Conservation (phyloP, 1,140 invertebrate species). For the Doryteuthis pealeii region DNA sequence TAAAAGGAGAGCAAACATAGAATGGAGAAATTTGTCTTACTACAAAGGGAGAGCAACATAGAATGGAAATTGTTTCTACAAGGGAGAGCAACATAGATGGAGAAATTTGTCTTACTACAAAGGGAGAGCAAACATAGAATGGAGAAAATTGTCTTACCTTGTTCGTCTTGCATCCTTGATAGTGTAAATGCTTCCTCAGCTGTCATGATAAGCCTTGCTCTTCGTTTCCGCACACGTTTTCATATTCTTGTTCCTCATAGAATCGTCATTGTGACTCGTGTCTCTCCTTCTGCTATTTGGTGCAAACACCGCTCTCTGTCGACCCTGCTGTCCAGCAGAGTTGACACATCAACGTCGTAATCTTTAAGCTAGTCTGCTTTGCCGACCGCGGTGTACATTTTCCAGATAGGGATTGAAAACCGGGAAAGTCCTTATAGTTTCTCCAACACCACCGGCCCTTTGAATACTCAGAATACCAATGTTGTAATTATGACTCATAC, state of each 20-base stretch:
- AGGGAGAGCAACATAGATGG: too few relatives aligned
- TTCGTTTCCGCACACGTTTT: conserved; percentile 84
- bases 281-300: conserved; percentile 69
- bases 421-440: conserved; percentile 91
- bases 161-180: conserved; percentile 72
- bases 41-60: too few relatives aligned
- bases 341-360: conserved; percentile 87
- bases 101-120: too few relatives aligned
- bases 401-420: conserved; percentile 93
- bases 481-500: conserved; percentile 71
- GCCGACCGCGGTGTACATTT: conserved; percentile 42
- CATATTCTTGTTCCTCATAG: conserved; percentile 97
- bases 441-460: conserved; percentile 86
- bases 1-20: too few relatives aligned
- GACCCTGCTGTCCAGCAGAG: conserved; percentile 43
- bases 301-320: conserved; percentile 69
- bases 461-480: conserved; percentile 91
- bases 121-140: too few relatives aligned
- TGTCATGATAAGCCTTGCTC: conserved; percentile 84
- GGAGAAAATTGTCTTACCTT: too few relatives aligned
- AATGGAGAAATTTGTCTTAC: too few relatives aligned
- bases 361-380: conserved; percentile 77
- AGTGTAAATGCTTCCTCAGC: conserved; percentile 95
- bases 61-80: too few relatives aligned
- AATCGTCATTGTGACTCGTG: conserved; percentile 91